Base-by-base conservation (phyloP, 2,797 vertebrate genomes). In the Hemitrygon akajei region DNA sequence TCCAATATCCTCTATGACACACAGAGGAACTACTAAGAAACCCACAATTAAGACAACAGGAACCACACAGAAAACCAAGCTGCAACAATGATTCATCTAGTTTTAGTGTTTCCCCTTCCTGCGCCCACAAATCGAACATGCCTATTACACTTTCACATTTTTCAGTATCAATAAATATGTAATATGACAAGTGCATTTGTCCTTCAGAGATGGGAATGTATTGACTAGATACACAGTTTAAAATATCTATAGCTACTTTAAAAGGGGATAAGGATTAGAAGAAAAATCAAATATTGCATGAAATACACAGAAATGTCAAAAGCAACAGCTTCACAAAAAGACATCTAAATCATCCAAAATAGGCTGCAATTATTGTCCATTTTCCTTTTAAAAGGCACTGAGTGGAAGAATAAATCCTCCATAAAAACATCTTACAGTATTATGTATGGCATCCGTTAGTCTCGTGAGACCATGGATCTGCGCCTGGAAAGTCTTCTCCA, bases 1-100 rank as follows among this genome's bases (percentile, higher is more conserved):
- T 89, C 93, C 94, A 93, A 95, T 94, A 95, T 96, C 95, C 95
- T 75, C 69, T 95, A 94, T 84, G 94, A 95, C 95, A 95, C 82
- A 3, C 2, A 22, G 82, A 94, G 94, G 95, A 96, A 96, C 95
- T 94, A 94, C 94, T 94, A 91, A 95, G 94, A 94, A 95, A 95
- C 56, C 95, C 94, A 93, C 93, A 94, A 77, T 75, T 93, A 76
- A 91, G 71, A 81, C 75, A 94, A 94, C 94, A 94, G 94, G 94
- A 94, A 94, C 93, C 1, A 94, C 86, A 71, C 47, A 60, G 91
- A 93, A 75, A 93, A 93, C 87, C 71, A 93, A 76, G 27, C 25
- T 47, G 37, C 71, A 56, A 9, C 27, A 76, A 69, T 92, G 69
- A 92, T 75, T 93, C 25, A 93, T 71, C 37, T 58, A 69, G 91